Conservation (phyloP, 2,888 invertebrate genomes). For the Yponomeuta malinellus region DNA sequence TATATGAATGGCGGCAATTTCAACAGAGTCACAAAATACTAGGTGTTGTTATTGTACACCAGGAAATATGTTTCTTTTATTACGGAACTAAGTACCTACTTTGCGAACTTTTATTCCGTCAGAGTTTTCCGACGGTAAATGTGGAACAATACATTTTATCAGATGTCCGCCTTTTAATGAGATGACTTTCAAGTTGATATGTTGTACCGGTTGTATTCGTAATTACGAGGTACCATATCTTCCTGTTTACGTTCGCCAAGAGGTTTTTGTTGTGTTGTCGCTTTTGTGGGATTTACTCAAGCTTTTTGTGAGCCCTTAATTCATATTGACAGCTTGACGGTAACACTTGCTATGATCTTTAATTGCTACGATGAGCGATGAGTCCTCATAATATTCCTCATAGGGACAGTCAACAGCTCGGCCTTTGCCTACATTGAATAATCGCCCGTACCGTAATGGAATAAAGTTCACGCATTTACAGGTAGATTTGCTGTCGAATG, state of each 20-base stretch:
- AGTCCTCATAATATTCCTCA: background rate
- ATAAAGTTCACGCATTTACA: too few relatives aligned
- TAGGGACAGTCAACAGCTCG: background rate
- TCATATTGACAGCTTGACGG: background rate
- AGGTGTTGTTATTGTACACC: background rate
- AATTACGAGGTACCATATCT: background rate
- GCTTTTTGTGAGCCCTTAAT: background rate
- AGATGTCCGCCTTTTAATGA: background rate
- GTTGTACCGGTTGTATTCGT: background rate
- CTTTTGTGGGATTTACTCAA: background rate
- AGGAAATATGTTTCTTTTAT: background rate
- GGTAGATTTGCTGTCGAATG: background rate
- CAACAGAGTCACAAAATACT: background rate
- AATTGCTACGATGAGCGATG: too few relatives aligned
- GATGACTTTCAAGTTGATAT: background rate
- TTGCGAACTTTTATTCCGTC: background rate
- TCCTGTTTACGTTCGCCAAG: background rate
- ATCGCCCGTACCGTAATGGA: too few relatives aligned
- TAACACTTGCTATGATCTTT: background rate
- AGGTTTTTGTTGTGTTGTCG: background rate
- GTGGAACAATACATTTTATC: background rate
- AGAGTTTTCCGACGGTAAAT: background rate
- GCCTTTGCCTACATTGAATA: background rate
- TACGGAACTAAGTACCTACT: background rate
- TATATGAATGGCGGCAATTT: background rate